Evolutionary conservation across 2,888 invertebrate species (phyloP), one percentile per base, ranked within the genome.

Genomic region (Hypomecis atomaria): DNA sequence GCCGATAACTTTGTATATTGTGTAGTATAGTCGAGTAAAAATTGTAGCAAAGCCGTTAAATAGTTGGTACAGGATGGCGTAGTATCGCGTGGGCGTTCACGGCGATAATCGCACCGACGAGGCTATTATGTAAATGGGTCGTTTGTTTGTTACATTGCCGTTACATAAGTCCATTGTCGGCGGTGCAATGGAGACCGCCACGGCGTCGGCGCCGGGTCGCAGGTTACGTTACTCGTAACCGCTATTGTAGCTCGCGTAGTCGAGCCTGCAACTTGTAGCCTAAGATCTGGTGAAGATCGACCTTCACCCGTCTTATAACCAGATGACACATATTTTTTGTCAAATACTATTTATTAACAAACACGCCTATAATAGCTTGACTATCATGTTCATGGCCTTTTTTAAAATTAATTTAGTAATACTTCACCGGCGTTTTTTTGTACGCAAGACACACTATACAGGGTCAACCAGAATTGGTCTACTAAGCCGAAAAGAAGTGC

Each of bases 101-200:
- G 74, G 77, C 82, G 79, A 82, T 88, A 85, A 87, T 83, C 85
- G 76, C 76, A 79, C 84, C 82, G 81, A 82, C 88, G 85, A 85
- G 83, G 83, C 84, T 87, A 87, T 90, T 90, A 89, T 88, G 89
- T 89, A 89, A 90, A 88, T 87, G 85, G 85, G 79, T 82, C 88
- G 82, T 88, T 88, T 87, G 86, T 87, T 88, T 85, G 87, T 86
- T 84, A 89, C 87, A 85, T 82, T 86, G 81, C 78, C 66, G 76
- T 90, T 90, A 87, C 78, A 76, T 85, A 90, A 90, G 77, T 76
- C 83, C 80, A 85, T 84, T 86, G 87, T 85, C 81, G 83, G 77
- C 81, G 77, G 76, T 82, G 85, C 84, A 84, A 84, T 81, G 83
- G 85, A 82, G 67, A 62, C 66, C 66, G 79, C 74, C 63, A 23